Percentiles rank a stretch among this genome's conserved stretches.
phyloP scores from a whole-genome alignment of 2,113 vertebrate species.

The Heterochromis multidens region DNA sequence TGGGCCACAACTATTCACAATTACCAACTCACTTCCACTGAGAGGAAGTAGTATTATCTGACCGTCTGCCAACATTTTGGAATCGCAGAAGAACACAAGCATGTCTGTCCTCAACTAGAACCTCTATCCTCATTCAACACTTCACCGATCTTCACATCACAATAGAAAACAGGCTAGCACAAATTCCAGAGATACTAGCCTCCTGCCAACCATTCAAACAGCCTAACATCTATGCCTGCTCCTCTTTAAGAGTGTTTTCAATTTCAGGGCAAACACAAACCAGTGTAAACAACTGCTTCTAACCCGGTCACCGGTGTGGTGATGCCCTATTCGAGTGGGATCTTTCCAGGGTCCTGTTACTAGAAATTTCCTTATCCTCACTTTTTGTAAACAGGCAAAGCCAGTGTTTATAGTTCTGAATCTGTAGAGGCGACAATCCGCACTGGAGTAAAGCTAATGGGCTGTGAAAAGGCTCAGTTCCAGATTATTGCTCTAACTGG shows the following conservation, averaged over 20 bases:
- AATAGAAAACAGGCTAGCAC: constrained; percentile 27
- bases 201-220: constrained; percentile 2
- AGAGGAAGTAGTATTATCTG: background rate
- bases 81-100: constrained; percentile 13
- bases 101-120: constrained; percentile 1
- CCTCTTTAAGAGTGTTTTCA: background rate
- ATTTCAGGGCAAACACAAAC: background rate
- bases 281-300: background rate
- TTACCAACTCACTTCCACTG: background rate
- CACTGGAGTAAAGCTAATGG: constrained; percentile 50
- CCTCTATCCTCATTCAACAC: background rate
- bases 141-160: constrained; percentile 1
- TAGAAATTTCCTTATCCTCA: constrained; percentile 12
- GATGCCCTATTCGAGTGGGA: background rate
- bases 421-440: constrained; percentile 26
- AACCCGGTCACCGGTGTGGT: background rate
- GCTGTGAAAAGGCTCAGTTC: constrained; percentile 50
- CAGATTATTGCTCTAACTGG: constrained; percentile 56
- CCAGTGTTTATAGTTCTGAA: constrained; percentile 30
- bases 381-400: constrained; percentile 19
- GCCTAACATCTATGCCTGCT: background rate
- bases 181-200: constrained; percentile 20
- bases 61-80: constrained; percentile 1
- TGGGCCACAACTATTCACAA: background rate
- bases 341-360: background rate